Base-by-base conservation (phyloP, 2,113 vertebrate genomes). In the Bos javanicus region DNA sequence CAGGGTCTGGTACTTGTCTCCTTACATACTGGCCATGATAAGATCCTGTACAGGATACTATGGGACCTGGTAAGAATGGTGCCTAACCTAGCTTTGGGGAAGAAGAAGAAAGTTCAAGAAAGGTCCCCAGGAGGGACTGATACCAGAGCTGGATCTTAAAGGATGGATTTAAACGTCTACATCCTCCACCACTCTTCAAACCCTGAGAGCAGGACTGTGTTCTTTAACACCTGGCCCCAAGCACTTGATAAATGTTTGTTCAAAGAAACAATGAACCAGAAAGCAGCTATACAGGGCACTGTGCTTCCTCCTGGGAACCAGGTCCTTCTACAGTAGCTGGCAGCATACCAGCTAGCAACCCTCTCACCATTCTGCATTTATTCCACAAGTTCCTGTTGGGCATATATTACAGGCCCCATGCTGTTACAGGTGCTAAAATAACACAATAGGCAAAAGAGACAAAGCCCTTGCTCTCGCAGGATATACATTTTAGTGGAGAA, bases 61-160 rank as follows among this genome's bases (percentile, higher is more conserved):
- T 9, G 16, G 46, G 13, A 48, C 78, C 81, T 2, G 9, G 12
- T 13, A 8, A 81, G 67, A 52, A 57, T 0, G 1, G 10, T 7
- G 11, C 19, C 82, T 59, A 54, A 86, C 3, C 28, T 57, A 9
- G 17, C 15, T 52, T 90, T 50, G 60, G n/a, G 39, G 36, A 87
- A 78, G 62, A 90, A 78, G 7, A 84, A 78, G 10, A 8, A 2
- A 36, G 7, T 82, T 91, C 7, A 25, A 76, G 64, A 82, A 89
- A 46, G 50, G 25, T 25, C 23, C 43, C 64, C 12, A 21, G 54
- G n/a, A 87, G 30, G 28, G 14, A 21, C 7, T 19, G 39, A 60
- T 54, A 39, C 25, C 59, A 80, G 50, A 91, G 36, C 0, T 57
- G 50, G 28, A 82, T 30, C 67, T 64, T 46, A 92, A 90, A 67